Percentiles rank a stretch among this genome's conserved stretches.
These are phyloP conservation scores for Heterodera schachtii DNA, from an alignment of 1,140 invertebrate species.

Conservation along the genomic window DNA sequence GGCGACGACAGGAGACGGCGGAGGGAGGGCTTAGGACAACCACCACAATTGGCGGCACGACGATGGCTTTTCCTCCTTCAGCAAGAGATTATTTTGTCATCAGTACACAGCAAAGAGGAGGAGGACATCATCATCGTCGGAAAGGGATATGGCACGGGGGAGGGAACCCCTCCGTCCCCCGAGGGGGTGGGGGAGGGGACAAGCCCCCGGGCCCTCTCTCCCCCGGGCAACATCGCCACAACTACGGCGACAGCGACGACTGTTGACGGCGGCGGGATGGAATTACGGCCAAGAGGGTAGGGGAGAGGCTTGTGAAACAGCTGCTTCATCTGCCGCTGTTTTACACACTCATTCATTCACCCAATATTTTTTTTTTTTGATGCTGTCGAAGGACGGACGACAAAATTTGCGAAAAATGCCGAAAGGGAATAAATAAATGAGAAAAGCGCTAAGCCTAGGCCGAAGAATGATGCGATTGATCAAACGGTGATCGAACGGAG, in stretches of 20 bases:
- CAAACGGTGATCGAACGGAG: no score
- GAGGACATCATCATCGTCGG: slow-evolving; percentile 7
- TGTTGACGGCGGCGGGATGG: background rate
- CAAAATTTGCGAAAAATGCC: no score
- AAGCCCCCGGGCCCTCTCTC: background rate
- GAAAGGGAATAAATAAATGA: no score
- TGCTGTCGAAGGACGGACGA: no score
- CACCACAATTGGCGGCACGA: background rate
- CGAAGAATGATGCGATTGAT: no score
- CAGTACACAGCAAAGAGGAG: no score
- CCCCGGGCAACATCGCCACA: background rate
- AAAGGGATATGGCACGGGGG: background rate
- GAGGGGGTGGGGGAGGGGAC: background rate
- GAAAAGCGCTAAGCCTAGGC: no score
- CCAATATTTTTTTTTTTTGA: no score
- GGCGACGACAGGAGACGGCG: background rate
- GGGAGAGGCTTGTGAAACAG: no score
- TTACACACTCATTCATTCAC: no score
- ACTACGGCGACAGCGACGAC: background rate
- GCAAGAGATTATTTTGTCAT: background rate
- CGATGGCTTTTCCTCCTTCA: background rate
- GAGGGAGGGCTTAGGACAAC: background rate
- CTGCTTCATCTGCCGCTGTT: no score
- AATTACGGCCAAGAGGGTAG: background rate
- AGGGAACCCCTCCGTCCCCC: background rate